phyloP scores from a whole-genome alignment of 2,888 invertebrate species.

The Bellardia pandia region DNA sequence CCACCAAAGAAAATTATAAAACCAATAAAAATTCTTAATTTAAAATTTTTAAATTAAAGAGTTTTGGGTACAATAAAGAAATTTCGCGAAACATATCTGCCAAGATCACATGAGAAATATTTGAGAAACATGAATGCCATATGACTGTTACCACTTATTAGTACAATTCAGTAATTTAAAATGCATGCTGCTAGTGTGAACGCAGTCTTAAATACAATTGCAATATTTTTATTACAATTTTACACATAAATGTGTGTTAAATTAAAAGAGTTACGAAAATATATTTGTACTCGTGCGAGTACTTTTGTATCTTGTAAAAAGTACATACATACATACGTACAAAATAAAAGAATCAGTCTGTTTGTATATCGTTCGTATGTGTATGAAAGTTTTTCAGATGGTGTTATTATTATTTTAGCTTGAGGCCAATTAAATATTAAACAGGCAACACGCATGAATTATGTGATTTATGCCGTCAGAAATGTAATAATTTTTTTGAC shows the following conservation, averaged over 20 bases:
- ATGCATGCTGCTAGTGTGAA: slow-evolving; percentile 36
- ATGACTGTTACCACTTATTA: too few relatives aligned
- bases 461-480: slow-evolving; percentile 75
- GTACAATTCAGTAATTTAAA: not conserved
- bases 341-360: slow-evolving; percentile 17
- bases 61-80: too few relatives aligned
- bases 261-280: slow-evolving; percentile 55
- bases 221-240: slow-evolving; percentile 38
- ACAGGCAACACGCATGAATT: slow-evolving; percentile 74
- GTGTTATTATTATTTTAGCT: slow-evolving; percentile 73
- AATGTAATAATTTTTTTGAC: slow-evolving; percentile 73
- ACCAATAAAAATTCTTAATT: too few relatives aligned
- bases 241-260: slow-evolving; percentile 56
- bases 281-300: not conserved
- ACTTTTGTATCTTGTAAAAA: slow-evolving; percentile 30
- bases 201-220: slow-evolving; percentile 20
- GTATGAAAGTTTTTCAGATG: slow-evolving; percentile 28
- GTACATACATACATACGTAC: slow-evolving; percentile 12
- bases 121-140: too few relatives aligned
- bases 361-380: not conserved
- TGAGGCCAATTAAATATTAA: slow-evolving; percentile 73
- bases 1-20: too few relatives aligned
- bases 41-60: not conserved
- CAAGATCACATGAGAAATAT: too few relatives aligned
- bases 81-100: too few relatives aligned